Evolutionary conservation across 2,888 invertebrate genomes (phyloP).

Genomic region (Neuroscelio doddi): DNA sequence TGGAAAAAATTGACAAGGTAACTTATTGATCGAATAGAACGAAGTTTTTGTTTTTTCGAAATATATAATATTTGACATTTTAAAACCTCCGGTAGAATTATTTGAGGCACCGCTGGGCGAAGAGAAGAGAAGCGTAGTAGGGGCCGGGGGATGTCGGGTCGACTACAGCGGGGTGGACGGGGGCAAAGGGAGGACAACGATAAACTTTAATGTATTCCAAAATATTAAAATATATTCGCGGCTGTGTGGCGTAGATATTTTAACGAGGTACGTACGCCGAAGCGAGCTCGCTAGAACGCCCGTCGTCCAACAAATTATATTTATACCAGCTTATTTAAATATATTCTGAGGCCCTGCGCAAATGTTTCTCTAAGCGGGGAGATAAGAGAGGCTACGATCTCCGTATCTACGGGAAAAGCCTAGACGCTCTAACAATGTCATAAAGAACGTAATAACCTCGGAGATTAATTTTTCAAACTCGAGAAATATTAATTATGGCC

Average conservation of each 20-base stretch:
- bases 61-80: conserved; percentile 35
- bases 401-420: conserved; percentile 44
- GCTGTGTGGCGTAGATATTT: conserved; percentile 68
- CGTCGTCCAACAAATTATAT: conserved; percentile 64
- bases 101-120: conserved; percentile 32
- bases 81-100: conserved; percentile 34
- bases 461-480: conserved; percentile 47
- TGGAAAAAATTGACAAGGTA: too few relatives aligned
- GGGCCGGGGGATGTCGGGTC: conserved; percentile 6
- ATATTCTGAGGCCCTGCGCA: conserved; percentile 58
- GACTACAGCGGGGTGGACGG: conserved; percentile 24
- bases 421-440: conserved; percentile 42
- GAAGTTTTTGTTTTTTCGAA: conserved; percentile 2
- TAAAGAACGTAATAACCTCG: conserved; percentile 47
- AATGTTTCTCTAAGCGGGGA: conserved; percentile 54
- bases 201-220: conserved; percentile 72
- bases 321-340: conserved; percentile 67
- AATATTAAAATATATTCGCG: conserved; percentile 72
- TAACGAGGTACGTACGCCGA: conserved; percentile 63
- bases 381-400: conserved; percentile 47
- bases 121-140: neutral
- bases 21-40: too few relatives aligned
- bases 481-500: conserved; percentile 48
- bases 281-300: conserved; percentile 47
- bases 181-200: conserved; percentile 58